Base-by-base conservation (phyloP, 2,888 invertebrate species). In the Clostera curtula region DNA sequence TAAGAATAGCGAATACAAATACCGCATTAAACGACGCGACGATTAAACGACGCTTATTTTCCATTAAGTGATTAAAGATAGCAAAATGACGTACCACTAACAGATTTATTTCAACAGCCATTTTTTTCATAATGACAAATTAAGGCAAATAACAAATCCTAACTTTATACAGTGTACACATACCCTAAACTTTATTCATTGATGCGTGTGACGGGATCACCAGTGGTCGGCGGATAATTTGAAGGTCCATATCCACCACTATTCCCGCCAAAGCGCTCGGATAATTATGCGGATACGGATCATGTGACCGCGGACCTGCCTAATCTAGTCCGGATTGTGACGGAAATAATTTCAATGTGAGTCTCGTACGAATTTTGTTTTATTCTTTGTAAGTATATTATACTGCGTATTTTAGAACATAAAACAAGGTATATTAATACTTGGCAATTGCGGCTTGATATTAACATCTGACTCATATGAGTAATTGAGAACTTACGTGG, bases 221-320 rank as follows among this genome's bases (percentile, higher is more conserved):
- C 56, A 57, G 59, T 58, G 64, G 64, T 64, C 60, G 56, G 42
- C 53, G 58, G 61, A 63, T 66, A 69, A 69, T 70, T 68, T 67
- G 61, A 66, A 63, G 49, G 54, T 42, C 50, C 46, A 55, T 58
- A 54, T 53, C 52, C 56, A 50, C 23, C 38, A 40, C 43, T 50
- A 49, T 46, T 43, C 44, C 41, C 50, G 48, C 24, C 37, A 35
- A 34, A 39, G 34, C 34, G 38, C 34, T 10, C 23, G 14, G 41
- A 42, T 51, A 49, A 61, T 67, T 57, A 59, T 45, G 42, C 56
- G 52, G 48, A 52, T 50, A 43, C 46, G 49, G 47, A 59, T 59
- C 48, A 40, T 43, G 23, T 15, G 10, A 23, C 42, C 31, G 36
- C 30, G 25, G 45, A 53, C 43, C 57, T 56, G 55, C 54, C 60